A percentile compares a stretch with the other conserved stretches of the same genome.
phyloP scores from a whole-genome alignment of 1,140 invertebrate species.

The Philopotamus ludificatus region DNA sequence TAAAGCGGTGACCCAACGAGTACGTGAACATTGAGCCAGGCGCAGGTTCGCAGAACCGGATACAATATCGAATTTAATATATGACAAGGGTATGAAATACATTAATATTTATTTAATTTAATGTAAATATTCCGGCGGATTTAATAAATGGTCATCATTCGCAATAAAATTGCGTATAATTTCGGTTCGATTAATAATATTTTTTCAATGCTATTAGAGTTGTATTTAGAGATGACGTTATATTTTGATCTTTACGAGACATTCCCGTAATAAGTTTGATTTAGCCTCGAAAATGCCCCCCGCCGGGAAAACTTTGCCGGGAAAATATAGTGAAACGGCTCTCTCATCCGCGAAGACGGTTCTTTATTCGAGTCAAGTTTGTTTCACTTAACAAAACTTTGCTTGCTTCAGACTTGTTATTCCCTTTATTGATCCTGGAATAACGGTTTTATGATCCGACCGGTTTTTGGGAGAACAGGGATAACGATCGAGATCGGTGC shows the following conservation, averaged over 20 bases:
- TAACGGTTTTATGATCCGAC: slow-evolving; percentile 23
- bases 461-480: slow-evolving; percentile 10
- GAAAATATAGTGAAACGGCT: background rate
- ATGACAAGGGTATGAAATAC: too few relatives aligned
- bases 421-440: slow-evolving; percentile 22
- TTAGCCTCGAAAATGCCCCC: background rate
- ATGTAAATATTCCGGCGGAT: too few relatives aligned
- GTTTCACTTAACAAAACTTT: slow-evolving; percentile 15
- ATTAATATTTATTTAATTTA: too few relatives aligned
- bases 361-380: slow-evolving; percentile 13
- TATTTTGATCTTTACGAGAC: background rate
- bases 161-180: too few relatives aligned
- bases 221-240: too few relatives aligned
- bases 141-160: too few relatives aligned
- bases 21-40: too few relatives aligned
- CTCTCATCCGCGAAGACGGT: background rate
- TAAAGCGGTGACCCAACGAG: too few relatives aligned
- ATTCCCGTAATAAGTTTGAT: background rate
- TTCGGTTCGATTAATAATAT: too few relatives aligned
- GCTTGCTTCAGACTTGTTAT: slow-evolving; percentile 1
- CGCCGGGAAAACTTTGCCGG: background rate
- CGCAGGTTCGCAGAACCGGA: too few relatives aligned
- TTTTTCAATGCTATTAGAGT: too few relatives aligned
- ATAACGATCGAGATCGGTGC: slow-evolving; percentile 1
- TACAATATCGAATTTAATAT: too few relatives aligned